Evolutionary conservation across 1,140 invertebrate genomes (phyloP), one percentile per base, ranked within the genome.

Genomic region (Caenorhabditis brenneri): DNA sequence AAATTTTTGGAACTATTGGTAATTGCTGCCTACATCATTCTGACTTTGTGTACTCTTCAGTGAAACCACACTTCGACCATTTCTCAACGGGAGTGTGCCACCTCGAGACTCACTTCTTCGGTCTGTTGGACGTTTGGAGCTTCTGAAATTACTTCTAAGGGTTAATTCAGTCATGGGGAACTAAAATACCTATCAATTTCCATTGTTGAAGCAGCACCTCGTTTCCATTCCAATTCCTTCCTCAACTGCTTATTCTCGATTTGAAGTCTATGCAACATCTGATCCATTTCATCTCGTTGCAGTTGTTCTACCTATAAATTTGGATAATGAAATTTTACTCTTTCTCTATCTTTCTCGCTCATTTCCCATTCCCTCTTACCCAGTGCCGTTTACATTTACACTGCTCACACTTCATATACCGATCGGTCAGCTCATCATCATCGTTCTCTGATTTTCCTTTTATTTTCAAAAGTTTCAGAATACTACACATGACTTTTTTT

Each of bases 251-350:
- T 36, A 80, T 90, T 91, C 80, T 90, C 89, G 27, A 87, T 79
- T 83, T 90, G 88, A 27, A 90, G 58, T 79, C 90, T 87, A 15
- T 88, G 88, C 33, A 91, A 81, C 19, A 91, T 58, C 51, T 89
- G 87, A 39, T 90, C 90, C 39, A 90, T 79, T 80, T 90, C 89
- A 36, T 90, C 89, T 65, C 91, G 91, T 48, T 88, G 87, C 80
- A 89, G 88, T 65, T 89, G 86, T 22, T 91, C 89, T 12, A 90
- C 89, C 84, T 85, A 16, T 1, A 81, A 81, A 39, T 39, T 42
- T 81, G 4, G 4, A 16, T 46, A 12, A 12, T 46, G 1, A 16
- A 46, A 46, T 46, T 46, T 46, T 46, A 1, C n/a, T n/a, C n/a
- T n/a, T n/a, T n/a, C n/a, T n/a, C n/a, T n/a, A n/a, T n/a, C n/a